Conservation (phyloP, 2,888 invertebrate genomes). For the Scaptomyza caliginosa region DNA sequence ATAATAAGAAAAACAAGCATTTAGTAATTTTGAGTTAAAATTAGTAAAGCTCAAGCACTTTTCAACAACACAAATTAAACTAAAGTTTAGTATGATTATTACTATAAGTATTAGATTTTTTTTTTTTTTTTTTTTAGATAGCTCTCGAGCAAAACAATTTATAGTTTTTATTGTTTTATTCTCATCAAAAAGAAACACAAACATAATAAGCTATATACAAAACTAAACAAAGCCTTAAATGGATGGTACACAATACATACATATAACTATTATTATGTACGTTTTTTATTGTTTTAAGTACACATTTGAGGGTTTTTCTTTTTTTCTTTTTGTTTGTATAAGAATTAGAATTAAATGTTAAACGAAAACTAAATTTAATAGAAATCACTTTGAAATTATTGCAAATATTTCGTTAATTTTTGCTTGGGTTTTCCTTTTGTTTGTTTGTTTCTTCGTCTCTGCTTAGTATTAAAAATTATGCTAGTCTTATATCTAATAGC, state of each 20-base stretch:
- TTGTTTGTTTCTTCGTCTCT: constrained; percentile 47
- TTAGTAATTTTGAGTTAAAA: constrained; percentile 54
- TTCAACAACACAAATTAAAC: constrained; percentile 62
- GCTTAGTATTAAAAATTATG: constrained; percentile 69
- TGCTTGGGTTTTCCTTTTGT: constrained; percentile 31
- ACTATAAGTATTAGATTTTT: neutral
- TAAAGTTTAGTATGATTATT: constrained; percentile 35
- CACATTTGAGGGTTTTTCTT: constrained; percentile 50
- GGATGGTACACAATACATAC: constrained; percentile 30
- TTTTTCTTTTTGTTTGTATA: no score
- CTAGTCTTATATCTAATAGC: constrained; percentile 83
- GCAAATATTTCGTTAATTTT: constrained; percentile 61
- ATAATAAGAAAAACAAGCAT: constrained; percentile 18
- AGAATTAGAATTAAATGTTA: constrained; percentile 38
- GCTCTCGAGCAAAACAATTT: constrained; percentile 37
- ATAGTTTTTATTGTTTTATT: constrained; percentile 43
- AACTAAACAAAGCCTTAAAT: constrained; percentile 75
- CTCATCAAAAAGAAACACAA: constrained; percentile 63
- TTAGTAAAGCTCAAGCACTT: constrained; percentile 68
- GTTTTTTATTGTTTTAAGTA: constrained; percentile 58
- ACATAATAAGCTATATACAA: constrained; percentile 77
- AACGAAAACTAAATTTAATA: constrained; percentile 68
- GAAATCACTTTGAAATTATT: constrained; percentile 79
- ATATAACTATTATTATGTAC: constrained; percentile 5
- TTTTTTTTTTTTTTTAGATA: neutral